phyloP scores from a whole-genome alignment of 2,888 invertebrate genomes.

The Drosophila niveifrons region DNA sequence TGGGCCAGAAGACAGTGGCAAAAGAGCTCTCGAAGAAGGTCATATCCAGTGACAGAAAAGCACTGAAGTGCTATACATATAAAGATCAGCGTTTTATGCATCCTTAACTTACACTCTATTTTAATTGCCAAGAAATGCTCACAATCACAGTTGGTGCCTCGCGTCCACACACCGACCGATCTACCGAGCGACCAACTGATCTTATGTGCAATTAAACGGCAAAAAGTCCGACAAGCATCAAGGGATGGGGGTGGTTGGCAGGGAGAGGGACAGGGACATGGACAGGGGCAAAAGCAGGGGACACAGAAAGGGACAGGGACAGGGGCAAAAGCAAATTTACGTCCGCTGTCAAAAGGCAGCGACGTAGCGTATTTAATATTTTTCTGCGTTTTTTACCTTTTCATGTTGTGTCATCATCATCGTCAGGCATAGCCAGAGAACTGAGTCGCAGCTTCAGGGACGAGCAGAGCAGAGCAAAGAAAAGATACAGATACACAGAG shows the following conservation, averaged over 20 bases:
- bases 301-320: not conserved
- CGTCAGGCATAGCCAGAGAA: conserved; percentile 43
- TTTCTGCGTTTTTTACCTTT: conserved; percentile 84
- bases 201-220: conserved; percentile 77
- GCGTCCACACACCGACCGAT: conserved; percentile 37
- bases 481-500: conserved; percentile 8
- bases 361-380: conserved; percentile 84
- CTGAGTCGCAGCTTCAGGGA: conserved; percentile 27
- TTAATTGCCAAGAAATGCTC: conserved; percentile 83
- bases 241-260: conserved; percentile 2
- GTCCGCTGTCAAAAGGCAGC: conserved; percentile 84
- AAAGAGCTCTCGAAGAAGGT: not conserved
- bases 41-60: conserved; percentile 46
- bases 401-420: conserved; percentile 84
- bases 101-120: conserved; percentile 83
- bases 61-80: conserved; percentile 56
- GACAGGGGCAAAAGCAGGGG: not conserved
- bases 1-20: not conserved
- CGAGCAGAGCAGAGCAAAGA: not conserved
- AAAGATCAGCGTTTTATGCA: conserved; percentile 82
- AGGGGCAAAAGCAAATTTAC: conserved; percentile 82
- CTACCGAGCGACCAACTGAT: conserved; percentile 36
- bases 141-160: conserved; percentile 53
- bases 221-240: conserved; percentile 6
- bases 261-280: not conserved